A percentile compares a stretch with the other conserved stretches of the same genome.
These are phyloP conservation scores for Lepus europaeus DNA, from an alignment of 2,113 vertebrate species.

Conservation along the genomic window DNA sequence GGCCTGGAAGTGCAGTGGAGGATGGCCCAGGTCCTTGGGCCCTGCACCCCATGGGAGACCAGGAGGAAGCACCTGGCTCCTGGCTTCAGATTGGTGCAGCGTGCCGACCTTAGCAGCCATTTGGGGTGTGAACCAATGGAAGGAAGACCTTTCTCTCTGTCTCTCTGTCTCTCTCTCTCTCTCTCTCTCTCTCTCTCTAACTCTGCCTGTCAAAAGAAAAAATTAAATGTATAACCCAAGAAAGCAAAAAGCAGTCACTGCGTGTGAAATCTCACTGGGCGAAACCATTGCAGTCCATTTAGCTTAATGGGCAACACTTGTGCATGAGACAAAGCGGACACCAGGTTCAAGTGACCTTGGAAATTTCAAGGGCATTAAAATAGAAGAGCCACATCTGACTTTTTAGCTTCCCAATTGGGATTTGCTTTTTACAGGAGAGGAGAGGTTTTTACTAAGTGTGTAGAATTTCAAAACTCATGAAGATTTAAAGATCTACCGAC, in stretches of 20 bases:
- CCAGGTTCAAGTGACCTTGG: not conserved
- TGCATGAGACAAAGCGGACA: slow-evolving; percentile 42
- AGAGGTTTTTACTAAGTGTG: not conserved
- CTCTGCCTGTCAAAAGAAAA: not conserved
- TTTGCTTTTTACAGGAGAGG: not conserved
- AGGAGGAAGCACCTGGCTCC: no score
- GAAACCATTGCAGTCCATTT: not conserved
- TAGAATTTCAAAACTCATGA: not conserved
- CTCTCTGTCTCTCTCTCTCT: no score
- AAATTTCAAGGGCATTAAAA: slow-evolving; percentile 18
- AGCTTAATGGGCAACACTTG: slow-evolving; percentile 20
- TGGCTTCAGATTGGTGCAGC: no score
- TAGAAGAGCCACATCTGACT: not conserved
- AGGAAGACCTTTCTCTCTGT: no score
- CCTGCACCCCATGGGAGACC: no score
- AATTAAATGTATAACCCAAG: not conserved
- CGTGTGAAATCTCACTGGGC: not conserved
- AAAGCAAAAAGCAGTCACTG: not conserved
- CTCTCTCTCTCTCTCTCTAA: no score
- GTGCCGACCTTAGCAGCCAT: no score
- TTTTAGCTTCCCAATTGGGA: slow-evolving; percentile 1
- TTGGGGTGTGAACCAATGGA: no score
- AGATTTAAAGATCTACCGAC: not conserved
- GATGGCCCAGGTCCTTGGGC: no score
- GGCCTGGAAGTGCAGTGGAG: no score